A percentile compares a stretch with the other conserved stretches of the same genome.
Evolutionary conservation across 1,140 invertebrate species (phyloP).

Genomic region (Bathynomus jamesi): DNA sequence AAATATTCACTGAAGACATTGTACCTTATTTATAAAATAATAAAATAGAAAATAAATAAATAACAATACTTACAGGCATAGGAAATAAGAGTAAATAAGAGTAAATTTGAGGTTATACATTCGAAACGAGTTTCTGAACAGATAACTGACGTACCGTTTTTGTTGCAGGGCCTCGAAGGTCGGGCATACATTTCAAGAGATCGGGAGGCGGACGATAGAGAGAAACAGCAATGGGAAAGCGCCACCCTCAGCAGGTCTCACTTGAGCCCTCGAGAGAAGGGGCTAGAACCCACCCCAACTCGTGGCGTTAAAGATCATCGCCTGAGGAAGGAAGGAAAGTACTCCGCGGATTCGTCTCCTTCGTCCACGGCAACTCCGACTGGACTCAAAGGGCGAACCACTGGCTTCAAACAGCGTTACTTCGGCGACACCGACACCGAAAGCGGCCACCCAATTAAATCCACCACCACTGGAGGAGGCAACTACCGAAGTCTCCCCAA

Average conservation of each 20-base stretch:
- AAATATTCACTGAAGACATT: too few relatives aligned
- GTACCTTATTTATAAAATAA: too few relatives aligned
- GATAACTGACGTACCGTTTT: too few relatives aligned
- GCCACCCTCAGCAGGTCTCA: slow-evolving; percentile 1
- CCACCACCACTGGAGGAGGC: neutral
- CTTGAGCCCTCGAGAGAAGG: neutral
- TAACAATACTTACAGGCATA: too few relatives aligned
- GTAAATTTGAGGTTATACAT: too few relatives aligned
- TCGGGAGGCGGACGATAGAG: neutral
- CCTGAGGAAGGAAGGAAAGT: neutral
- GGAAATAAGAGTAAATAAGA: too few relatives aligned
- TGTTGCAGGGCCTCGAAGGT: neutral
- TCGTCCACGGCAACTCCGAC: neutral
- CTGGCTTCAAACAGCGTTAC: slow-evolving; percentile 28
- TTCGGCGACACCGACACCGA: slow-evolving; percentile 33
- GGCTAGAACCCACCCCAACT: neutral
- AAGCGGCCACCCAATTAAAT: neutral
- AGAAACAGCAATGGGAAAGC: slow-evolving; percentile 15
- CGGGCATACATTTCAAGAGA: neutral
- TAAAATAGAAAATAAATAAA: too few relatives aligned
- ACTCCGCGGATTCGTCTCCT: neutral
- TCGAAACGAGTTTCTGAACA: too few relatives aligned
- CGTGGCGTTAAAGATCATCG: neutral
- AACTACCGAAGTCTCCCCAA: slow-evolving; percentile 25
- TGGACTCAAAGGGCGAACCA: slow-evolving; percentile 4